phyloP scores from a whole-genome alignment of 2,888 invertebrate species.

The Aromia moschata region DNA sequence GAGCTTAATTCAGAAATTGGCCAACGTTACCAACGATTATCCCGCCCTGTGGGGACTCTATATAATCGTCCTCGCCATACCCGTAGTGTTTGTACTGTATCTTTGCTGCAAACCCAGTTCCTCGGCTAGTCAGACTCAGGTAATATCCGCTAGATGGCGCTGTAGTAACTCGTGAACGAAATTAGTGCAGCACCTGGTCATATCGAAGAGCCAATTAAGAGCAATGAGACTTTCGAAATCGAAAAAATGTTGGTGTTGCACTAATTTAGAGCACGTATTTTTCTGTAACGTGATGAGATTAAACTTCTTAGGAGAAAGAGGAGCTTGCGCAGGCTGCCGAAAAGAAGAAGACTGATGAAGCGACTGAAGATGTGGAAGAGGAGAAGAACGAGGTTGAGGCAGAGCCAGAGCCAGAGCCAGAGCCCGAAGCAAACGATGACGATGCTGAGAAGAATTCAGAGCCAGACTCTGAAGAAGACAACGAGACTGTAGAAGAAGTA shows the following conservation, averaged over 20 bases:
- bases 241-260: not conserved
- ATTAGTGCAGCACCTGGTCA: not conserved
- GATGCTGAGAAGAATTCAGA: conserved; percentile 55
- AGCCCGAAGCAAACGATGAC: conserved; percentile 57
- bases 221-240: too few relatives aligned
- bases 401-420: conserved; percentile 55
- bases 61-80: conserved; percentile 79
- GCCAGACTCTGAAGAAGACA: conserved; percentile 52
- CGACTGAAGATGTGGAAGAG: conserved; percentile 70
- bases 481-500: conserved; percentile 48
- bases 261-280: not conserved
- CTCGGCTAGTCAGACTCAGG: conserved; percentile 50
- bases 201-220: too few relatives aligned
- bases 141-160: too few relatives aligned
- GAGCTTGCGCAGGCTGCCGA: conserved; percentile 64
- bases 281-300: not conserved
- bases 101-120: conserved; percentile 75
- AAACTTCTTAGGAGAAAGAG: conserved; percentile 59
- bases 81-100: conserved; percentile 82
- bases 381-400: conserved; percentile 57
- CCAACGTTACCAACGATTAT: conserved; percentile 81
- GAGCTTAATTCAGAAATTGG: conserved; percentile 74
- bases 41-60: conserved; percentile 93
- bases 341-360: conserved; percentile 78
- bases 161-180: too few relatives aligned